These are phyloP conservation scores for Typhlichthys eigenmanni DNA, from an alignment of 2,797 vertebrate genomes.

Conservation along the genomic window DNA sequence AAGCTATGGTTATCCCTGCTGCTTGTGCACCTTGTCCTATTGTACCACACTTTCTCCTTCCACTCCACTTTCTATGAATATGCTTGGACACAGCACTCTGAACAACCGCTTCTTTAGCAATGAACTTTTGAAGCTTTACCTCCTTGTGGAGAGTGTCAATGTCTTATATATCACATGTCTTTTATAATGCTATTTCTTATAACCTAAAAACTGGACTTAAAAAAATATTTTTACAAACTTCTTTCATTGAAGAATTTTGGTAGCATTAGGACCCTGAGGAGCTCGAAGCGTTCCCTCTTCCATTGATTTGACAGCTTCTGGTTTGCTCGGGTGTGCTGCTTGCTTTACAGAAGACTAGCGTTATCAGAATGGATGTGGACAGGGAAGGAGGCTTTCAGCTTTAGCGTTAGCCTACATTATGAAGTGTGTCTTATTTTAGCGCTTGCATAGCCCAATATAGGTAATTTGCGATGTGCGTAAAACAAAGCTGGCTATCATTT, in stretches of 20 bases:
- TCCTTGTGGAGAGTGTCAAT: background rate
- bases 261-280: slow-evolving; percentile 74
- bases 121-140: too few species aligned
- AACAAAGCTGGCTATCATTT: slow-evolving; percentile 8
- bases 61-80: too few species aligned
- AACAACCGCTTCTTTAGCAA: too few species aligned
- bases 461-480: slow-evolving; percentile 41
- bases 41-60: too few species aligned
- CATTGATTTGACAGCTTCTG: slow-evolving; percentile 49
- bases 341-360: slow-evolving; percentile 11
- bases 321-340: background rate
- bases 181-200: background rate
- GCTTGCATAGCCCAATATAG: slow-evolving; percentile 4
- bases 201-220: too few species aligned
- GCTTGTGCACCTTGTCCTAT: too few species aligned
- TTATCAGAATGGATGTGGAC: slow-evolving; percentile 47
- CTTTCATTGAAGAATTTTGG: background rate
- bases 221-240: too few species aligned
- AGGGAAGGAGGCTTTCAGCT: slow-evolving; percentile 31
- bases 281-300: slow-evolving; percentile 14
- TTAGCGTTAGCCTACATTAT: slow-evolving; percentile 17
- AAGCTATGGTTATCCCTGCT: too few species aligned
- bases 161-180: background rate
- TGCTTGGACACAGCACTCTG: too few species aligned
- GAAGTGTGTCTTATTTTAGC: slow-evolving; percentile 39